These are phyloP conservation scores for Sinocyclocheilus rhinocerous DNA, from an alignment of 2,113 vertebrate species.

Conservation along the genomic window DNA sequence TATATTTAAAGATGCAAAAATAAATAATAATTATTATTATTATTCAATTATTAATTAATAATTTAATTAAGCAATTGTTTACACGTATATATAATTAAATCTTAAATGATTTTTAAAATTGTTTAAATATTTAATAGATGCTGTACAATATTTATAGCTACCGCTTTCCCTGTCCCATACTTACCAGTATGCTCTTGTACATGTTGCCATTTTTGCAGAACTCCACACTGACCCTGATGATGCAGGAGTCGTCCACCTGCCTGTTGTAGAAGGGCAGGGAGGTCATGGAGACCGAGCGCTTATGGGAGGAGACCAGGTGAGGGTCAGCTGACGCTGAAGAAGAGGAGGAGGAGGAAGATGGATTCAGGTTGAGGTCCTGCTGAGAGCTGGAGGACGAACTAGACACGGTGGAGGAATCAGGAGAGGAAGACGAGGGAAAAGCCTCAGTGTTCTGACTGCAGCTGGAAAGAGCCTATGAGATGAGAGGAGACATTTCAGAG, in stretches of 20 bases:
- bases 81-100: too few species aligned
- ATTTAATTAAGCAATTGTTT: too few species aligned
- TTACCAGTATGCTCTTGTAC: constrained; percentile 90
- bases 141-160: background rate
- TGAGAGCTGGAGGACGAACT: constrained; percentile 43
- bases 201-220: constrained; percentile 80
- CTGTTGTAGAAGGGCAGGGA: constrained; percentile 76
- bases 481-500: constrained; percentile 2
- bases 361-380: constrained; percentile 44
- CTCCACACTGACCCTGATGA: constrained; percentile 84
- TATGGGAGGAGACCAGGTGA: constrained; percentile 55
- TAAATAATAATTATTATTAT: too few species aligned
- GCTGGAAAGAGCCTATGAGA: constrained; percentile 62
- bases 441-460: constrained; percentile 74
- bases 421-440: constrained; percentile 71
- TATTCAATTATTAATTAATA: too few species aligned
- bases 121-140: too few species aligned
- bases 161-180: constrained; percentile 5
- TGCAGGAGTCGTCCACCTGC: constrained; percentile 79
- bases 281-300: constrained; percentile 74
- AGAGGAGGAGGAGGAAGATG: constrained; percentile 53
- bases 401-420: constrained; percentile 51
- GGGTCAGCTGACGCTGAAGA: constrained; percentile 29
- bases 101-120: too few species aligned
- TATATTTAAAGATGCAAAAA: too few species aligned